A percentile compares a stretch with the other conserved stretches of the same genome.
phyloP scores from a whole-genome alignment of 2,113 vertebrate genomes.

The Phycodurus eques region DNA sequence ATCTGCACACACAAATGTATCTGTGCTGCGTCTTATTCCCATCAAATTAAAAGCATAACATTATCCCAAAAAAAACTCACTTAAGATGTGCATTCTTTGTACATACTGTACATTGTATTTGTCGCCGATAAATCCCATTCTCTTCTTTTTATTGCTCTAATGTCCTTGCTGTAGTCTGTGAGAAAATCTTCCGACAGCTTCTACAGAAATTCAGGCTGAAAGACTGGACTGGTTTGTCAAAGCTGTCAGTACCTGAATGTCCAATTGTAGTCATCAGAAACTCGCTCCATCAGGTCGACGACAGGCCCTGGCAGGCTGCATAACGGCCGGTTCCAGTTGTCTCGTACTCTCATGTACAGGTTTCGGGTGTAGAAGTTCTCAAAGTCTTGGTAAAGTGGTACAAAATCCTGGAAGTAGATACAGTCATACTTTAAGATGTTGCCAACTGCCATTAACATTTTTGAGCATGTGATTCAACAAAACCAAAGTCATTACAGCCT shows the following conservation, averaged over 20 bases:
- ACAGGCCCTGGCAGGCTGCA: slow-evolving; percentile 86
- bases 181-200: neutral
- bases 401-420: slow-evolving; percentile 78
- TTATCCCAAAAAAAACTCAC: neutral
- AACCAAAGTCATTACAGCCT: neutral
- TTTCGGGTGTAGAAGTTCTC: slow-evolving; percentile 94
- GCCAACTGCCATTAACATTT: neutral
- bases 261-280: slow-evolving; percentile 94
- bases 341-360: slow-evolving; percentile 90
- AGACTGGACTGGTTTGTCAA: neutral
- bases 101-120: neutral
- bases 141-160: neutral
- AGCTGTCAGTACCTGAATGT: slow-evolving; percentile 81
- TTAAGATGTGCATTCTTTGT: neutral
- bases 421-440: neutral
- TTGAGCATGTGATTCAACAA: neutral
- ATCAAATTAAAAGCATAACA: neutral
- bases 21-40: neutral
- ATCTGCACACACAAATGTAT: neutral
- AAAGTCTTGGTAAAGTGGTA: slow-evolving; percentile 95
- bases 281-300: slow-evolving; percentile 87
- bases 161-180: neutral
- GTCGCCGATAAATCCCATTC: neutral
- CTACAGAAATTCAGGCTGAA: neutral
- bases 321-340: slow-evolving; percentile 91